Evolutionary conservation across 1,140 invertebrate species (phyloP), one percentile per base, ranked within the genome.

Genomic region (Plodia interpunctella): DNA sequence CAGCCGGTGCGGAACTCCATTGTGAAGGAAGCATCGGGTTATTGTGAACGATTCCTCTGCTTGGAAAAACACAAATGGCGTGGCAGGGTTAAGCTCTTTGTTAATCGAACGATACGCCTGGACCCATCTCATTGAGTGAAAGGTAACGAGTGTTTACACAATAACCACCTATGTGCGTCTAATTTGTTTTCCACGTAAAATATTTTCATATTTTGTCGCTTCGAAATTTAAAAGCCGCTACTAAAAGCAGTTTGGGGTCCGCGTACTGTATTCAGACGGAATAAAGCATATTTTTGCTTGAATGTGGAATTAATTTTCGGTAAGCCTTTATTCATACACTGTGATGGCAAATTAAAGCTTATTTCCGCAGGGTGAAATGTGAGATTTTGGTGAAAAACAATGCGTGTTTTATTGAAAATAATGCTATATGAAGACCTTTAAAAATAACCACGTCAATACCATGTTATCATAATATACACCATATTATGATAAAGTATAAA

Each of bases 41-140:
- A 86, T 88, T 88, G 85, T 88, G 82, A 71, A 74, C 85, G 83
- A 88, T 88, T 83, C 80, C 76, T 86, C 76, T 84, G 83, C 77
- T 73, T 74, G 80, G 81, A 65, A 74, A 78, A 75, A 80, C 82
- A 80, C 83, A 77, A 85, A 88, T 83, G 78, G 80, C 63, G 68
- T 69, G 76, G 78, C 67, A 51, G 77, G 78, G 74, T 80, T 82
- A 79, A 83, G 73, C 80, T 79, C 80, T 83, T 78, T 88, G 82
- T 85, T 83, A 80, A 83, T 82, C 72, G 80, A 80, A 81, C 73
- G 66, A 66, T 53, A 65, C 66, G 51, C 19, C 30, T 76, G 72
- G 80, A 82, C 66, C 57, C 70, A 55, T 62, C 66, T 74, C 57
- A 72, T 67, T 71, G 61, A 63, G 60, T 21, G 38, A 44, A 44